These are phyloP conservation scores for Pseudochromis fuscus DNA, from an alignment of 2,797 vertebrate genomes.

Conservation along the genomic window DNA sequence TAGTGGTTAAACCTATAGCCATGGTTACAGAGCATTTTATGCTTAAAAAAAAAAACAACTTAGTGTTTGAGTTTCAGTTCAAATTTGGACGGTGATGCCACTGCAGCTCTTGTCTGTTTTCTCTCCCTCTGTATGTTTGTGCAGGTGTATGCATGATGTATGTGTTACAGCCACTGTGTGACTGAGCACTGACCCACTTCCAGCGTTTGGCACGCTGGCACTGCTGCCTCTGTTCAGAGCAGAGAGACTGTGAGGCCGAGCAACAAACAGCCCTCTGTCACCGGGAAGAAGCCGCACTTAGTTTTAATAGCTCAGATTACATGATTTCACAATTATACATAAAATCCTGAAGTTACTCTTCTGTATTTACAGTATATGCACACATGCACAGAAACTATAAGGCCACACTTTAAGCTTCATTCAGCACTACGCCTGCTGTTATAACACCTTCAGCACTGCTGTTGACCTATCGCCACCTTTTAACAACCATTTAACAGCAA, in stretches of 20 bases:
- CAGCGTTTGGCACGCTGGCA: conserved; percentile 58
- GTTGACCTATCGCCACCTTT: conserved; percentile 34
- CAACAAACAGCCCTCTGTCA: conserved; percentile 73
- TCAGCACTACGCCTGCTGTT: neutral
- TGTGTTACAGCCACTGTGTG: conserved; percentile 76
- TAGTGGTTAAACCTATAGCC: neutral
- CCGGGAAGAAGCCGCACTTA: conserved; percentile 22
- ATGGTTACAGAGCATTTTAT: conserved; percentile 23
- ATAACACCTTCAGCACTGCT: conserved; percentile 26
- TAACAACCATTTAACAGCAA: conserved; percentile 47
- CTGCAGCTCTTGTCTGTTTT: conserved; percentile 44
- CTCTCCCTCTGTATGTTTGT: conserved; percentile 76
- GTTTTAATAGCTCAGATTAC: conserved; percentile 16
- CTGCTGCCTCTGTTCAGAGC: conserved; percentile 53
- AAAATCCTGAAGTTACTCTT: conserved; percentile 11
- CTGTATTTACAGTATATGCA: neutral
- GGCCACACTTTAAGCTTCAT: neutral
- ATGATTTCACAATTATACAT: conserved; percentile 13
- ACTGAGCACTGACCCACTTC: conserved; percentile 79
- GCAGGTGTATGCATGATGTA: conserved; percentile 82
- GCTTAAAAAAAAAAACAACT: conserved; percentile 46
- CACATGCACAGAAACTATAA: neutral
- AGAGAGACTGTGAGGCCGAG: conserved; percentile 40
- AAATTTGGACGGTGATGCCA: conserved; percentile 54
- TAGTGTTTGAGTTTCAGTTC: conserved; percentile 40